These are phyloP conservation scores for Paedocypris sp. DNA, from an alignment of 2,113 vertebrate species.

Conservation along the genomic window DNA sequence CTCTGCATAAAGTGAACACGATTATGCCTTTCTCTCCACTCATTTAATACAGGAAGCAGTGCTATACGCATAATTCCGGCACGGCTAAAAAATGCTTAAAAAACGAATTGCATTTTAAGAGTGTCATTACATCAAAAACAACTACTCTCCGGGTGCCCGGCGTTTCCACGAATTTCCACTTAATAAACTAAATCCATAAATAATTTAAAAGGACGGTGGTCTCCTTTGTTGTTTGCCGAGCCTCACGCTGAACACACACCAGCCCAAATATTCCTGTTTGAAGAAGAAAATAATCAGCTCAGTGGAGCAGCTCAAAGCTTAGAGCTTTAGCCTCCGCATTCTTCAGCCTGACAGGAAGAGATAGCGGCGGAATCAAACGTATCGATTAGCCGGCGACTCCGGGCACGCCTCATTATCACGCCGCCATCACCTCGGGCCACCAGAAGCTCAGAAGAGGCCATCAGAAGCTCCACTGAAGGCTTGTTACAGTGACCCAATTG, in stretches of 20 bases:
- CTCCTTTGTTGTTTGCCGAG: constrained; percentile 6
- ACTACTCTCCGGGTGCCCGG: neutral
- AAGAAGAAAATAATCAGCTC: constrained; percentile 8
- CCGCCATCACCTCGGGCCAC: neutral
- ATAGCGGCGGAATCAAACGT: constrained; percentile 1
- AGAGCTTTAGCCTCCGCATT: constrained; percentile 1
- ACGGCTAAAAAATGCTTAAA: neutral
- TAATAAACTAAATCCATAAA: constrained; percentile 2
- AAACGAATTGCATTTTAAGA: neutral
- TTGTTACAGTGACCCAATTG: neutral
- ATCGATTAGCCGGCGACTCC: constrained; percentile 24
- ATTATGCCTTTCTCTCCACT: too few relatives aligned
- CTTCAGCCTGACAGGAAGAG: neutral
- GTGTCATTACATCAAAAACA: neutral
- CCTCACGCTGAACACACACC: neutral
- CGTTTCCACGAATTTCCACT: neutral
- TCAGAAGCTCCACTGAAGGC: neutral
- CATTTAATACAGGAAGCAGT: too few relatives aligned
- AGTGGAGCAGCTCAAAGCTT: constrained; percentile 6
- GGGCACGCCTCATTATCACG: constrained; percentile 24
- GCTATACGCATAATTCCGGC: neutral
- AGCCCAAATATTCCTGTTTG: constrained; percentile 16
- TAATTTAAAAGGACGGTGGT: neutral
- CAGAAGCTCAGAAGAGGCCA: constrained; percentile 11
- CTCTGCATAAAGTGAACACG: constrained; percentile 69